These are phyloP conservation scores for Vandiemenella viatica DNA, from an alignment of 2,888 invertebrate genomes.

Conservation along the genomic window DNA sequence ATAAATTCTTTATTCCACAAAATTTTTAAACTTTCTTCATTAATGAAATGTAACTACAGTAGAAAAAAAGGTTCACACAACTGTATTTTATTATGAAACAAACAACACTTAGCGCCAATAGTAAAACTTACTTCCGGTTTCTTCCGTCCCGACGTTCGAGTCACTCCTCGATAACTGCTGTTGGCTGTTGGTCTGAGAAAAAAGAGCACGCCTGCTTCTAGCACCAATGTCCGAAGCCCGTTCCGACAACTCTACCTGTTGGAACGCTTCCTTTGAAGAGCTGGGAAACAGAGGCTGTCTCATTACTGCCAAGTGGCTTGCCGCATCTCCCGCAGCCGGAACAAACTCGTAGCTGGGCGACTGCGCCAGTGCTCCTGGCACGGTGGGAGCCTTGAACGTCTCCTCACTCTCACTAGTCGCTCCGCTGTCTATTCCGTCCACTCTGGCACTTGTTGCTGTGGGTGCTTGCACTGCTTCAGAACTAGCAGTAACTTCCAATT, in stretches of 20 bases:
- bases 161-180: neutral
- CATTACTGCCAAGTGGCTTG: slow-evolving; percentile 4
- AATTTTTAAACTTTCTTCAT: neutral
- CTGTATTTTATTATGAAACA: neutral
- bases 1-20: no score
- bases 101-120: neutral
- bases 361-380: no score
- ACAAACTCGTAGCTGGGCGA: neutral
- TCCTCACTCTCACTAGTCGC: slow-evolving; percentile 26
- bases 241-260: slow-evolving; percentile 5
- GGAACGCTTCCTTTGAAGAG: slow-evolving; percentile 9
- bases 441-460: slow-evolving; percentile 2
- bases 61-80: neutral
- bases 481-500: no score
- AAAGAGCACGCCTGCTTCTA: slow-evolving; percentile 10
- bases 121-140: neutral
- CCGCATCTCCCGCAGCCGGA: neutral
- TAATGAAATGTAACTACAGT: no score
- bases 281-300: slow-evolving; percentile 12
- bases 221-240: slow-evolving; percentile 4
- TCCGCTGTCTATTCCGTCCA: slow-evolving; percentile 16
- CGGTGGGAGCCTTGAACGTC: slow-evolving; percentile 14
- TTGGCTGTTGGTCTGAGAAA: slow-evolving; percentile 6
- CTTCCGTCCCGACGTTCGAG: no score
- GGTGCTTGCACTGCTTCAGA: no score